These are phyloP conservation scores for Drosophila monieri DNA, from an alignment of 2,888 invertebrate species.

Conservation along the genomic window DNA sequence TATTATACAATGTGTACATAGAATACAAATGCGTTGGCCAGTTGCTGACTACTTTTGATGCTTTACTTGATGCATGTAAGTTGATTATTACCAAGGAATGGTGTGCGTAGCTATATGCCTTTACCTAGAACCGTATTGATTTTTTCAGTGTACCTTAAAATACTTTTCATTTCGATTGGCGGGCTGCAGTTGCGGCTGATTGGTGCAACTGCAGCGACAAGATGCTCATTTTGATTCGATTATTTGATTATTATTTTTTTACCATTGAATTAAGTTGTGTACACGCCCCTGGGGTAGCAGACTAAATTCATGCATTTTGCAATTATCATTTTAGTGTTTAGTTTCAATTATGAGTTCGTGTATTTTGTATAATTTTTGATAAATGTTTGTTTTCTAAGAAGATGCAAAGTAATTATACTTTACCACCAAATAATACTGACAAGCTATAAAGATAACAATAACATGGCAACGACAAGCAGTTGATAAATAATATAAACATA, in stretches of 20 bases:
- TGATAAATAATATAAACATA: slow-evolving; percentile 59
- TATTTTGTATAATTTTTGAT: slow-evolving; percentile 53
- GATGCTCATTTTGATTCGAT: slow-evolving; percentile 34
- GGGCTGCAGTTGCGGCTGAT: slow-evolving; percentile 41
- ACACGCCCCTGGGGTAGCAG: slow-evolving; percentile 84
- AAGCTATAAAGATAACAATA: slow-evolving; percentile 69
- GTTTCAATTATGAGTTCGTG: slow-evolving; percentile 48
- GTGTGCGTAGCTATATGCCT: slow-evolving; percentile 71
- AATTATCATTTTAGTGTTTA: slow-evolving; percentile 51
- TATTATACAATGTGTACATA: slow-evolving; percentile 40
- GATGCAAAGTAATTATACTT: slow-evolving; percentile 68
- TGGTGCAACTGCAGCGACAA: slow-evolving; percentile 25
- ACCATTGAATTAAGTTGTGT: slow-evolving; percentile 56
- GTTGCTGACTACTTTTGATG: slow-evolving; percentile 56
- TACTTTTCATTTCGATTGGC: slow-evolving; percentile 41
- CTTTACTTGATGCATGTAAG: slow-evolving; percentile 69
- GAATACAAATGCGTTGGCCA: slow-evolving; percentile 37
- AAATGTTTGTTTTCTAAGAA: slow-evolving; percentile 57
- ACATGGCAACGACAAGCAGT: slow-evolving; percentile 54
- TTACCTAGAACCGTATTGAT: slow-evolving; percentile 37
- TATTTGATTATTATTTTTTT: slow-evolving; percentile 18
- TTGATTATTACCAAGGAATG: slow-evolving; percentile 55
- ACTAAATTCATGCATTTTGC: slow-evolving; percentile 82
- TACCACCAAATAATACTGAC: slow-evolving; percentile 72
- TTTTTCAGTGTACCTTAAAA: slow-evolving; percentile 12